Evolutionary conservation across 1,140 invertebrate genomes (phyloP).

Genomic region (Drosophila sproati): DNA sequence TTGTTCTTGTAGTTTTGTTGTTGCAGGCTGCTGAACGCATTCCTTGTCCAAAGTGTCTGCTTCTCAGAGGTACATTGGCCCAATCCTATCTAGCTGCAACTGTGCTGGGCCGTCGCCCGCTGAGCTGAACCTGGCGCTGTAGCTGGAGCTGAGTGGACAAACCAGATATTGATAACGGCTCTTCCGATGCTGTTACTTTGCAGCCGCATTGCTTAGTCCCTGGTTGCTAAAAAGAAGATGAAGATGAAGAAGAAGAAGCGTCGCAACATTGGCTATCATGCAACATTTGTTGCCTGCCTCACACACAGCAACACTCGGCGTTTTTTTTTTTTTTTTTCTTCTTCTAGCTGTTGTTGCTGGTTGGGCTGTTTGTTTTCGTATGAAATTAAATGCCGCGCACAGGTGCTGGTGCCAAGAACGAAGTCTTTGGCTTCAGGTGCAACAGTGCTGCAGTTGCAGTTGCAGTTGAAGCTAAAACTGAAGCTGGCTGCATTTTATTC

Average conservation of each 20-base stretch:
- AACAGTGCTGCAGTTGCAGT: conserved; percentile 37
- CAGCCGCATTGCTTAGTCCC: conserved; percentile 69
- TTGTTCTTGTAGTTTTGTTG: conserved; percentile 20
- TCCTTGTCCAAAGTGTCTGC: conserved; percentile 79
- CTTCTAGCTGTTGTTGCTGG: neutral
- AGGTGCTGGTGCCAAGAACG: conserved; percentile 64
- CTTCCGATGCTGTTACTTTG: conserved; percentile 81
- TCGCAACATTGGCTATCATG: conserved; percentile 55
- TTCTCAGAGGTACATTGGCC: conserved; percentile 82
- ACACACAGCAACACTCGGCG: conserved; percentile 57
- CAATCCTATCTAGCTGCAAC: conserved; percentile 65
- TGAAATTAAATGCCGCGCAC: conserved; percentile 74
- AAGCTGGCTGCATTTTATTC: conserved; percentile 76
- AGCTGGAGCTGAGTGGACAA: conserved; percentile 77
- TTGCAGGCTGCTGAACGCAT: conserved; percentile 66
- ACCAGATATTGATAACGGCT: conserved; percentile 85
- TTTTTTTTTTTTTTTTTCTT: conserved; percentile 23
- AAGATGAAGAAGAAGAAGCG: conserved; percentile 17
- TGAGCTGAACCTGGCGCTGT: conserved; percentile 52
- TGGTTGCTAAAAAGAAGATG: conserved; percentile 40
- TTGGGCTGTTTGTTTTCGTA: conserved; percentile 76
- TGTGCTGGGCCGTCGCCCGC: conserved; percentile 45
- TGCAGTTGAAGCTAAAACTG: neutral
- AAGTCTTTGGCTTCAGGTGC: conserved; percentile 61
- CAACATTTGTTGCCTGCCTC: conserved; percentile 67